Base-by-base conservation (phyloP, 1,140 invertebrate genomes). In the Musca domestica region DNA sequence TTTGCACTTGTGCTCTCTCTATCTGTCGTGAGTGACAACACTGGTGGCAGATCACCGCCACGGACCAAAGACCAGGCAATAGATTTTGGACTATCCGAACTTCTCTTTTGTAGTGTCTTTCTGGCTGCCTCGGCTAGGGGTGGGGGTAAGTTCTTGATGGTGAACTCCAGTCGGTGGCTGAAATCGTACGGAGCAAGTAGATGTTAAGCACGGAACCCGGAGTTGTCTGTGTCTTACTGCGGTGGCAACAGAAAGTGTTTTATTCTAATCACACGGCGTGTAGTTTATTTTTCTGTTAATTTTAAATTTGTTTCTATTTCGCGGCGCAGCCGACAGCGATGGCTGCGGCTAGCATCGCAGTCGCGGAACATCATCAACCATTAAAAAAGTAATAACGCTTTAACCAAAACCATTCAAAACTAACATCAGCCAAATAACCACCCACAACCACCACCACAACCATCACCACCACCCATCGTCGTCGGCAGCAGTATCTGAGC, bases 281-380 rank as follows among this genome's bases (percentile, higher is more conserved):
- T 64, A 48, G 27, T 41, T 64, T 48, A 22, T 64, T 49, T 49
- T 64, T 64, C 46, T 64, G 63, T 48, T 64, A 48, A 64, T 64
- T 47, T 48, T 64, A 47, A 56, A 27, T 56, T 56, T 56, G 20
- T 56, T 56, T 56, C 52, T 56, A 56, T 56, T 56, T 27, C 52
- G 27, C 52, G 25, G 20, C 56, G 56, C 2, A 5, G 34, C 17
- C 49, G 49, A 7, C 49, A 1, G 17, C 7, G 49, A 52, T n/a
- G 22, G 12, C 27, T 20, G 27, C 56, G 15, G 56, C 27, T 19
- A 41, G 27, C 48, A 34, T 76, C 76, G 74, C 74, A 27, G 63
- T 64, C 41, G 63, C 47, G 41, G 27, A 64, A 48, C 46, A 27
- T 64, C 41, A 48, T 41, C 63, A 64, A 61, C 56, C 27, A 61